phyloP scores from a whole-genome alignment of 1,140 invertebrate species.

The Euwallacea similis region DNA sequence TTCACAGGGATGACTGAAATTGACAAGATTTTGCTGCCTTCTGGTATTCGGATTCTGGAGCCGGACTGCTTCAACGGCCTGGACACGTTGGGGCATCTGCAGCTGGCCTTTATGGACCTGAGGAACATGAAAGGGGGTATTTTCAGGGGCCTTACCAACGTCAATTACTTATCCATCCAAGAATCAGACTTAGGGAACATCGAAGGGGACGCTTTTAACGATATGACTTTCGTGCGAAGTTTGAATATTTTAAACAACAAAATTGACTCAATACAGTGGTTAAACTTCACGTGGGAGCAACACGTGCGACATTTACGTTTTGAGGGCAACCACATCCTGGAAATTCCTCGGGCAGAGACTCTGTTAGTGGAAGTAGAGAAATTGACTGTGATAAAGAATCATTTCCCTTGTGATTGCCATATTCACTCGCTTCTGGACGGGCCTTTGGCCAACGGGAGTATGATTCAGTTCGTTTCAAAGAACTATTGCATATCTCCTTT shows the following conservation, averaged over 20 bases:
- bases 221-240: conserved; percentile 66
- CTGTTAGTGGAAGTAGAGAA: conserved; percentile 67
- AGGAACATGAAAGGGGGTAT: conserved; percentile 68
- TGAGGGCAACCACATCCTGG: conserved; percentile 79
- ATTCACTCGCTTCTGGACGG: conserved; percentile 73
- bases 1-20: conserved; percentile 81
- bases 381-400: conserved; percentile 71
- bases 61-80: conserved; percentile 78
- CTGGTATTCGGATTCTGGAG: conserved; percentile 73
- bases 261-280: conserved; percentile 75
- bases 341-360: conserved; percentile 66
- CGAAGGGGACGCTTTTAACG: conserved; percentile 70
- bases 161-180: conserved; percentile 72
- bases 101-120: conserved; percentile 80
- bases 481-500: conserved; percentile 84
- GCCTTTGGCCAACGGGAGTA: conserved; percentile 67
- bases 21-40: conserved; percentile 72
- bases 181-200: conserved; percentile 79
- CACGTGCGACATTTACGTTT: conserved; percentile 69
- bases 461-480: conserved; percentile 67
- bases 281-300: conserved; percentile 68
- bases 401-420: conserved; percentile 83
- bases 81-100: conserved; percentile 74
- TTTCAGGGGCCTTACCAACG: conserved; percentile 73
- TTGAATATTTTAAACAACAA: conserved; percentile 81